phyloP scores from a whole-genome alignment of 2,888 invertebrate genomes.

The Spodoptera picta region DNA sequence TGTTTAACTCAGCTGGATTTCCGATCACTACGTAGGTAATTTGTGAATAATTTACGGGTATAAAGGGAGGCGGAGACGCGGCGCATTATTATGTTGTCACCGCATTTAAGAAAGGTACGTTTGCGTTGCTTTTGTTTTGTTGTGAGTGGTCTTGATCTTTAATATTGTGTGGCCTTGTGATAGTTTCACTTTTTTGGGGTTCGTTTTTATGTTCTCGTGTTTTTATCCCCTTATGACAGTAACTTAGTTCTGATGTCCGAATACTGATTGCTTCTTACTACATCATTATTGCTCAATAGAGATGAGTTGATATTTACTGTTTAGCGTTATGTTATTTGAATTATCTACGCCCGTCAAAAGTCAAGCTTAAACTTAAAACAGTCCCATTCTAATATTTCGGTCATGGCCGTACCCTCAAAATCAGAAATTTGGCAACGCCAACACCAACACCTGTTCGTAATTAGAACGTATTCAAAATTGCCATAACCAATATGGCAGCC shows the following conservation, averaged over 20 bases:
- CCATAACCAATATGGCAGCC: conserved; percentile 44
- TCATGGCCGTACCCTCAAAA: conserved; percentile 37
- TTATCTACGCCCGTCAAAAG: conserved; percentile 21
- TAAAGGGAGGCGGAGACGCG: conserved; percentile 67
- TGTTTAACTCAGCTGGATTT: conserved; percentile 80
- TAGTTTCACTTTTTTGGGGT: conserved; percentile 34
- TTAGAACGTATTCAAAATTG: conserved; percentile 48
- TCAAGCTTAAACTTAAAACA: conserved; percentile 2
- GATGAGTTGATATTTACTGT: background rate
- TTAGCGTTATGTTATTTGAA: background rate
- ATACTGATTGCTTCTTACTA: too few species aligned
- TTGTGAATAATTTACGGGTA: conserved; percentile 80
- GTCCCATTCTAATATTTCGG: conserved; percentile 26
- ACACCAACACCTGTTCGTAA: conserved; percentile 54
- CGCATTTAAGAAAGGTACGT: conserved; percentile 69
- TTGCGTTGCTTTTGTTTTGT: conserved; percentile 56
- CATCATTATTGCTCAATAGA: background rate
- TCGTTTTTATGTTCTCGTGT: conserved; percentile 20
- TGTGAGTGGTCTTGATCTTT: conserved; percentile 48
- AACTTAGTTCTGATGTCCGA: too few species aligned
- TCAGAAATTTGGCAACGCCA: conserved; percentile 33
- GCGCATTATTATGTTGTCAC: conserved; percentile 82
- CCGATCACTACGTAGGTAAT: conserved; percentile 78
- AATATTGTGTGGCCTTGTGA: conserved; percentile 44
- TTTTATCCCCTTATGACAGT: too few species aligned